Percentiles rank a stretch among this genome's conserved stretches.
Conservation (phyloP, 2,113 vertebrate genomes). For the Progne subis region DNA sequence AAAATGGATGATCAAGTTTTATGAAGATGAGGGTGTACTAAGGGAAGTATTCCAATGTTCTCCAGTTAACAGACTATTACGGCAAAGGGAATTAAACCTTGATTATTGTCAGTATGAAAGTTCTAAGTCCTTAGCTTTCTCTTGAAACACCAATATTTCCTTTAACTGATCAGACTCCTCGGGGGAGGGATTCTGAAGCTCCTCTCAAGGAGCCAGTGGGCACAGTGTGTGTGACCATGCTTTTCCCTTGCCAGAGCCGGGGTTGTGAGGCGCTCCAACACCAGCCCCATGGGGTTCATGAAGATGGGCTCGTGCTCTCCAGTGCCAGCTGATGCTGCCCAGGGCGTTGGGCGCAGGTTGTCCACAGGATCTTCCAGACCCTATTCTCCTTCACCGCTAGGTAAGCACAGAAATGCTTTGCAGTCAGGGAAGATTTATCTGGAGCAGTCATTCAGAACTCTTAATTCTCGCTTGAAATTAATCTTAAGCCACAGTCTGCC, state of each 20-base stretch:
- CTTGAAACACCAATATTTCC: not conserved
- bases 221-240: not conserved
- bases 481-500: not conserved
- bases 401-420: conserved; percentile 62
- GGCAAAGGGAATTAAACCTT: not conserved
- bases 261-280: conserved; percentile 91
- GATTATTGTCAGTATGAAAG: not conserved
- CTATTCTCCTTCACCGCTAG: conserved; percentile 93
- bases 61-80: not conserved
- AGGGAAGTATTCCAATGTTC: not conserved
- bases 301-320: conserved; percentile 88
- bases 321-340: conserved; percentile 78
- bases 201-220: not conserved
- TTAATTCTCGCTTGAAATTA: not conserved
- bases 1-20: not conserved
- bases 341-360: conserved; percentile 82
- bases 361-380: conserved; percentile 93
- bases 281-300: conserved; percentile 93
- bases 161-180: not conserved
- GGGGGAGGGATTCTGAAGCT: not conserved
- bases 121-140: not conserved
- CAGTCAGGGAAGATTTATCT: not conserved
- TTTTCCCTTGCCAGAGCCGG: conserved; percentile 77
- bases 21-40: not conserved
- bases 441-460: not conserved